Percentiles rank a stretch among this genome's conserved stretches.
Evolutionary conservation across 2,888 invertebrate species (phyloP).

Genomic region (Lacanobia oleracea): DNA sequence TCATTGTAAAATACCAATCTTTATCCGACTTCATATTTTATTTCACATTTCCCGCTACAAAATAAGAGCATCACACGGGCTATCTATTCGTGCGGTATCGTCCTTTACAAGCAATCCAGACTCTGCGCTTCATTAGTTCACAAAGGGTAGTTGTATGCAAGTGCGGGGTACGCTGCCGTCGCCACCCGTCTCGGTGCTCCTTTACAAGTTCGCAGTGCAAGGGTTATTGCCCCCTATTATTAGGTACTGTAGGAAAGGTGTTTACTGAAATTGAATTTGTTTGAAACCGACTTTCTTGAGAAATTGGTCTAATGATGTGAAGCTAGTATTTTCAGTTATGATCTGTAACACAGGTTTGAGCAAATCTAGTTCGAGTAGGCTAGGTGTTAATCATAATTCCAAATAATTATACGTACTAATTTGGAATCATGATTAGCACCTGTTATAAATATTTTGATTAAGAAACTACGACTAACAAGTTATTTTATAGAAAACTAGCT

Average conservation of each 20-base stretch:
- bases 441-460: too few species aligned
- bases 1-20: background rate
- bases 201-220: constrained; percentile 34
- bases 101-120: constrained; percentile 55
- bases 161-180: constrained; percentile 26
- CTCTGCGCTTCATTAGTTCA: constrained; percentile 59
- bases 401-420: too few species aligned
- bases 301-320: constrained; percentile 16
- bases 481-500: too few species aligned
- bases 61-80: constrained; percentile 32
- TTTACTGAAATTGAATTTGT: constrained; percentile 37
- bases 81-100: constrained; percentile 53
- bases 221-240: constrained; percentile 52
- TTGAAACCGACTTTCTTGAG: constrained; percentile 8
- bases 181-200: constrained; percentile 27
- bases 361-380: background rate
- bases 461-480: too few species aligned
- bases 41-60: constrained; percentile 20
- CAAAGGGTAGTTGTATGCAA: constrained; percentile 57
- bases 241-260: constrained; percentile 22
- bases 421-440: too few species aligned
- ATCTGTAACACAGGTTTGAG: background rate
- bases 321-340: background rate
- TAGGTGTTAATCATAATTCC: too few species aligned
- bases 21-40: constrained; percentile 16